A percentile compares a stretch with the other conserved stretches of the same genome.
phyloP scores from a whole-genome alignment of 2,888 invertebrate species.

The Sesia bembeciformis region DNA sequence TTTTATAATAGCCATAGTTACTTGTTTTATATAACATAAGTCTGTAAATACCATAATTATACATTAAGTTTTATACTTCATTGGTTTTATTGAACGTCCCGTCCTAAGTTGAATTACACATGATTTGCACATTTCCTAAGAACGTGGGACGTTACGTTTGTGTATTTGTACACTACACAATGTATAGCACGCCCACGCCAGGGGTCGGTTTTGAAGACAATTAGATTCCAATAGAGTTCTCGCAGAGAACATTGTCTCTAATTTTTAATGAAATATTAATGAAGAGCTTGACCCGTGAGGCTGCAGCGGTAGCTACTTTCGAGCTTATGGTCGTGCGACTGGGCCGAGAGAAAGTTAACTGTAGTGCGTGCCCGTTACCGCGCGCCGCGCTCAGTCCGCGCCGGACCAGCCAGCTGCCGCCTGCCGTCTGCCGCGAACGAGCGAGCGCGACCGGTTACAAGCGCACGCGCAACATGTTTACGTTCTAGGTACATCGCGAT shows the following conservation, averaged over 20 bases:
- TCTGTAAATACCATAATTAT: slow-evolving; percentile 73
- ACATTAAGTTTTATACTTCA: slow-evolving; percentile 73
- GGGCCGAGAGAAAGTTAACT: slow-evolving; percentile 71
- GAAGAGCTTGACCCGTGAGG: slow-evolving; percentile 59
- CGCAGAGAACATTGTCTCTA: no score
- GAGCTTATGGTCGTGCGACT: slow-evolving; percentile 50
- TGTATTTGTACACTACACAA: no score
- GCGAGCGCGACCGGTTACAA: slow-evolving; percentile 1
- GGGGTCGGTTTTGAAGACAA: no score
- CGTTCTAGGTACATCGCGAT: slow-evolving; percentile 24
- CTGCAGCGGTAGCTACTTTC: slow-evolving; percentile 56
- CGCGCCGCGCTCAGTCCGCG: slow-evolving; percentile 10
- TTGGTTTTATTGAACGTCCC: slow-evolving; percentile 52
- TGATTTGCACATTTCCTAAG: no score
- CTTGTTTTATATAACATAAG: slow-evolving; percentile 73
- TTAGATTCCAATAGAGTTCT: no score
- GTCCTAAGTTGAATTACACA: neutral
- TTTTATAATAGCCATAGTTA: slow-evolving; percentile 71
- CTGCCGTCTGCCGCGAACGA: slow-evolving; percentile 3
- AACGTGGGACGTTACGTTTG: no score
- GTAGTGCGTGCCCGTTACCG: slow-evolving; percentile 68
- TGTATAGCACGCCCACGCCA: no score
- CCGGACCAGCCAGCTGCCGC: slow-evolving; percentile 19
- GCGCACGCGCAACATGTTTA: slow-evolving; percentile 29
- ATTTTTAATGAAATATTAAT: slow-evolving; percentile 24